Conservation (phyloP, 2,888 invertebrate genomes). For the Polyommatus iphigenia region DNA sequence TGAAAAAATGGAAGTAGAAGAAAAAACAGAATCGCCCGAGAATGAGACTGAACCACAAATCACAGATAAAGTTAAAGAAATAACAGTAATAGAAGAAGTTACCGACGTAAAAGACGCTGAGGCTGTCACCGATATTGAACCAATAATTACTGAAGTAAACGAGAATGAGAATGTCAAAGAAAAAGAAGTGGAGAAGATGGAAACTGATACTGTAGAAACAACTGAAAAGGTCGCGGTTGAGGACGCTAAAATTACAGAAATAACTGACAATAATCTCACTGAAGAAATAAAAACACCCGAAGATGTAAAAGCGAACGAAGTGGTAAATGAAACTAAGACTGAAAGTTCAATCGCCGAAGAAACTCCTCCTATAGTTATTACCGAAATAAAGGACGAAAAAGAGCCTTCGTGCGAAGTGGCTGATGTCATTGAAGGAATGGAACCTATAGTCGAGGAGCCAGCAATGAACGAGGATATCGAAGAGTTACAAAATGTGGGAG, state of each 20-base stretch:
- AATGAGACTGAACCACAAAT: conserved; percentile 38
- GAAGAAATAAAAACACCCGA: background rate
- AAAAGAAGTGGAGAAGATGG: conserved; percentile 58
- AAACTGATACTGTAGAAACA: conserved; percentile 39
- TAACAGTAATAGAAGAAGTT: conserved; percentile 42
- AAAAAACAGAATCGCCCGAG: conserved; percentile 42
- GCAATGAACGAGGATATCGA: conserved; percentile 58
- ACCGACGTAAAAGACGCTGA: conserved; percentile 52
- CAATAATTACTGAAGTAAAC: conserved; percentile 48
- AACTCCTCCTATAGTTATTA: conserved; percentile 50
- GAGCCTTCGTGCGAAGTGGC: conserved; percentile 53
- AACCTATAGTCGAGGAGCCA: conserved; percentile 67
- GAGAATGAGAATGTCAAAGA: conserved; percentile 54
- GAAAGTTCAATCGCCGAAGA: conserved; percentile 48
- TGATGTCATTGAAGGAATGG: conserved; percentile 59
- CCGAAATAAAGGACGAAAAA: conserved; percentile 58
- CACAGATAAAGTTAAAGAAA: conserved; percentile 41
- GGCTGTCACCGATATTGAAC: conserved; percentile 51
- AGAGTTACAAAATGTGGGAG: conserved; percentile 64
- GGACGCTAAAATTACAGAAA: conserved; percentile 18
- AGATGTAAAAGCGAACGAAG: conserved; percentile 39
- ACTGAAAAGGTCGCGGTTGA: conserved; percentile 5
- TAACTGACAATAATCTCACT: conserved; percentile 28
- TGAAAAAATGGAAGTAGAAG: conserved; percentile 61
- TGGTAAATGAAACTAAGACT: conserved; percentile 49